phyloP scores from a whole-genome alignment of 2,113 vertebrate genomes.

The Siphamia tubifer region DNA sequence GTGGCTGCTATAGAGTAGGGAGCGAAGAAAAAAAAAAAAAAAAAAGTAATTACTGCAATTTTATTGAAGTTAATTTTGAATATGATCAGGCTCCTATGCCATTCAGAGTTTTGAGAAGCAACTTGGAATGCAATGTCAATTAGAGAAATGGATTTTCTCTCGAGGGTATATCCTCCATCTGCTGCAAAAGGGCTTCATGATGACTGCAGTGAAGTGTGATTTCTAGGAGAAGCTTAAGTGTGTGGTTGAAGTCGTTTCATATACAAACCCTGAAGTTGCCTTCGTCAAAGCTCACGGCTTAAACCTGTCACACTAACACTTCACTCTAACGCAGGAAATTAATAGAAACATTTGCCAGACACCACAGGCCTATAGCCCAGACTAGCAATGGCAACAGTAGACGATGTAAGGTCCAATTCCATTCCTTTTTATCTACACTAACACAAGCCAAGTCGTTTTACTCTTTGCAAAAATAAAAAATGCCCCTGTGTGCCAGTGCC shows the following conservation, averaged over 20 bases:
- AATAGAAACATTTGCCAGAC: conserved; percentile 23
- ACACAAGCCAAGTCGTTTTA: conserved; percentile 1
- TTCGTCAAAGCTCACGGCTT: background rate
- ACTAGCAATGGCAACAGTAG: background rate
- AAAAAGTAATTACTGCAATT: background rate
- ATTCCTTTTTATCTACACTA: conserved; percentile 1
- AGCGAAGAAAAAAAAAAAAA: background rate
- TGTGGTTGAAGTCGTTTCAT: background rate
- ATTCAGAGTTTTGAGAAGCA: background rate
- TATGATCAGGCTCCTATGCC: background rate
- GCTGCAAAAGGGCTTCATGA: background rate
- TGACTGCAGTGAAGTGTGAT: background rate
- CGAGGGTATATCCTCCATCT: conserved; percentile 2
- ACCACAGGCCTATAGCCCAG: conserved; percentile 13
- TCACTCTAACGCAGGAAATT: conserved; percentile 13
- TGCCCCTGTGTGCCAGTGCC: background rate
- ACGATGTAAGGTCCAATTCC: conserved; percentile 2
- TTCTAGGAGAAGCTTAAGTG: background rate
- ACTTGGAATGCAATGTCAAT: background rate
- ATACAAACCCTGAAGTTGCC: background rate
- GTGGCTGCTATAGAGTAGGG: no score
- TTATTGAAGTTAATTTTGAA: background rate
- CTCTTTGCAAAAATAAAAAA: background rate
- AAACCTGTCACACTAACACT: conserved; percentile 1
- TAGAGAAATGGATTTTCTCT: conserved; percentile 8